A percentile compares a stretch with the other conserved stretches of the same genome.
Conservation (phyloP, 2,888 invertebrate genomes). For the Trimorus sp. region DNA sequence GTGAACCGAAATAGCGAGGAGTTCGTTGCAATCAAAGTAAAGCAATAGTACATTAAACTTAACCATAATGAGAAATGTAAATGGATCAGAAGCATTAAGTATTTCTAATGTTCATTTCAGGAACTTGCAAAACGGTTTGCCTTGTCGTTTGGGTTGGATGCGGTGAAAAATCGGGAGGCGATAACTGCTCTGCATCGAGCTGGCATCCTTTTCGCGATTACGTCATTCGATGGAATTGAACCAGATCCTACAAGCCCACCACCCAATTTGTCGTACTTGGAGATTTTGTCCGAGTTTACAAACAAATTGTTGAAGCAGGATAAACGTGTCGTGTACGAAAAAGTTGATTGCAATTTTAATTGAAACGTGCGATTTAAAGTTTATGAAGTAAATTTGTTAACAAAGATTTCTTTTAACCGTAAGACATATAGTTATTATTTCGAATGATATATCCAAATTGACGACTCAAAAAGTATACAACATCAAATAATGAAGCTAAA, state of each 20-base stretch:
- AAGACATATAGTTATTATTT: too few relatives aligned
- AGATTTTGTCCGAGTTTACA: conserved; percentile 97
- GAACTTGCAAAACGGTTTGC: conserved; percentile 98
- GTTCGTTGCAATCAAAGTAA: conserved; percentile 93
- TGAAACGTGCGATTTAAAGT: conserved; percentile 73
- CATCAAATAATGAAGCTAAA: too few relatives aligned
- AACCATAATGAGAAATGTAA: too few relatives aligned
- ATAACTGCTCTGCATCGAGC: conserved; percentile 97
- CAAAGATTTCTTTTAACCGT: too few relatives aligned
- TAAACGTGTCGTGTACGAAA: conserved; percentile 91
- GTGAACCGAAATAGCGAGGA: conserved; percentile 89
- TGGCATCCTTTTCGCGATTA: conserved; percentile 94
- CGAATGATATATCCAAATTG: too few relatives aligned
- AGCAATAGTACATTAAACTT: too few relatives aligned
- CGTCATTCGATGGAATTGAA: conserved; percentile 85
- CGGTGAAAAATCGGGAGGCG: conserved; percentile 97
- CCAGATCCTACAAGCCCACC: conserved; percentile 91
- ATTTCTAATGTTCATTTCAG: conserved; percentile 81
- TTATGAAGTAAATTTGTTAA: conserved; percentile 1
- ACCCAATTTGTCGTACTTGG: conserved; percentile 94
- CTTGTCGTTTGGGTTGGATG: conserved; percentile 97
- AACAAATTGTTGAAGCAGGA: conserved; percentile 98
- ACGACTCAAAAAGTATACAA: too few relatives aligned
- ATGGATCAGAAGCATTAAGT: too few relatives aligned
- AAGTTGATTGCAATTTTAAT: conserved; percentile 5